Evolutionary conservation across 2,797 vertebrate genomes (phyloP), one percentile per base, ranked within the genome.

Genomic region (Chanos chanos): DNA sequence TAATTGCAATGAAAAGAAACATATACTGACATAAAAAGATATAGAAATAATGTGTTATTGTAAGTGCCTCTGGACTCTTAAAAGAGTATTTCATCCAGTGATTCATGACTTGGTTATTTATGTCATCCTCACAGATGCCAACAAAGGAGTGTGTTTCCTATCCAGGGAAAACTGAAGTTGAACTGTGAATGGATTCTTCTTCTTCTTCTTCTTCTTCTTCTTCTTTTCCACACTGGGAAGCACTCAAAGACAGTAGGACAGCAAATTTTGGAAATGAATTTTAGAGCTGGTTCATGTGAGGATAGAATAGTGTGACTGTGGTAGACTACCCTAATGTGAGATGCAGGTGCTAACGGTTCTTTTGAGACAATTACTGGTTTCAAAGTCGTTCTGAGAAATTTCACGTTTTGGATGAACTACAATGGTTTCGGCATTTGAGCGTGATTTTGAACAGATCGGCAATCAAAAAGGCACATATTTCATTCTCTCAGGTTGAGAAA

Each of bases 21-120:
- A n/a, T n/a, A n/a, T n/a, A n/a, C n/a, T n/a, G n/a, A n/a, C n/a
- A n/a, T n/a, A n/a, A n/a, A n/a, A n/a, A n/a, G 44, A 15, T 30
- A 33, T 15, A 24, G 7, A 28, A 12, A 19, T 21, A 13, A 43
- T 55, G 36, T 19, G 13, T 22, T 15, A 15, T 27, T 48, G 41
- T 51, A 18, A 57, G 51, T 53, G 28, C 36, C 19, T 37, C 30
- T 44, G 39, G 51, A n/a, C n/a, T n/a, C n/a, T n/a, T n/a, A n/a
- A n/a, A n/a, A n/a, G n/a, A n/a, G n/a, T n/a, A n/a, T n/a, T n/a
- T n/a, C n/a, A n/a, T 31, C 47, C 47, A 34, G 18, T 34, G 19
- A 50, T 50, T 48, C 10, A 6, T 21, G 30, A 5, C 3, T 6
- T 16, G 10, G 22, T 37, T 40, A 61, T 51, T 61, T 52, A 50